Conservation (phyloP, 1,140 invertebrate genomes). For the Pseudomyrmex pallidus region DNA sequence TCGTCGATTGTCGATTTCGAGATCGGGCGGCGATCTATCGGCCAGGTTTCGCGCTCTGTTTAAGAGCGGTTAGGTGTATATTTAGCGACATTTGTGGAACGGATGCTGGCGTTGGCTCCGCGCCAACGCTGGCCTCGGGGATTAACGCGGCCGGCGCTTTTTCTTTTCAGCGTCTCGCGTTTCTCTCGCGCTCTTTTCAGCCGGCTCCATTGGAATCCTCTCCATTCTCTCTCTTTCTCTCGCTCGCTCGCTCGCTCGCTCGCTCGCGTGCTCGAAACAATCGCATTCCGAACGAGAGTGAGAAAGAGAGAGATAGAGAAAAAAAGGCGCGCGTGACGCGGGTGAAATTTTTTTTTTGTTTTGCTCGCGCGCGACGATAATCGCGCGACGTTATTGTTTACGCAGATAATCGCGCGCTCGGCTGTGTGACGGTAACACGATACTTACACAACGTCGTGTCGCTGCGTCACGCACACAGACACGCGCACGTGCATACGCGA, state of each 20-base stretch:
- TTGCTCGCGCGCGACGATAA: conserved; percentile 14
- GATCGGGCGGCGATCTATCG: conserved; percentile 52
- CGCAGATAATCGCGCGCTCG: conserved; percentile 3
- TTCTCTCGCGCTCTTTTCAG: conserved; percentile 23
- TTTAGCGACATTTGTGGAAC: conserved; percentile 82
- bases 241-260: neutral
- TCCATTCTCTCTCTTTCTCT: too few species aligned
- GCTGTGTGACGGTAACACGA: neutral
- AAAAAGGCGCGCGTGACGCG: neutral
- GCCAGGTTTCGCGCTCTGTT: conserved; percentile 71
- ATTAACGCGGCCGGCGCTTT: conserved; percentile 46
- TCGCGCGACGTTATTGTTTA: conserved; percentile 22
- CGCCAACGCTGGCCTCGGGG: conserved; percentile 53
- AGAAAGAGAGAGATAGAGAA: neutral
- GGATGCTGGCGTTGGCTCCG: conserved; percentile 78
- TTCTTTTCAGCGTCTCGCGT: conserved; percentile 22
- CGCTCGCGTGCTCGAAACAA: conserved; percentile 24
- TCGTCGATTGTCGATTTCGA: neutral
- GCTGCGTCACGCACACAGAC: neutral
- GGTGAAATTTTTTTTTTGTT: conserved; percentile 5
- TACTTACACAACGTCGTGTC: conserved; percentile 4
- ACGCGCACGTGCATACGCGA: neutral
- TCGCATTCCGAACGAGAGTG: conserved; percentile 26
- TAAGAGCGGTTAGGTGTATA: conserved; percentile 77
- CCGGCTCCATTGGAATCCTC: neutral